Evolutionary conservation across 2,888 invertebrate species (phyloP), one percentile per base, ranked within the genome.

Genomic region (Coelopa pilipes): DNA sequence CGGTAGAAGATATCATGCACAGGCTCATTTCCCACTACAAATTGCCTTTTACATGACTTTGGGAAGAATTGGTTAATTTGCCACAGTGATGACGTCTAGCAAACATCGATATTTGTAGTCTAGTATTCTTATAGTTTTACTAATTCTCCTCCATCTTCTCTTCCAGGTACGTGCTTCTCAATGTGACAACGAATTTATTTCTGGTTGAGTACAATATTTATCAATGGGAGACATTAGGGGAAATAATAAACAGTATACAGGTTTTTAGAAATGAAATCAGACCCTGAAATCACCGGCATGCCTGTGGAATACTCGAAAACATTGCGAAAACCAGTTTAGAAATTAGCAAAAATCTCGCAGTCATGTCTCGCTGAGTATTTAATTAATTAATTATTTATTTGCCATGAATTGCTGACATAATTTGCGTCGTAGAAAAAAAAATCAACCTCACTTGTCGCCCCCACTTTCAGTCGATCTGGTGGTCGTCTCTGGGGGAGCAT

Each of bases 401-500:
- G 17, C 67, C 17, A 21, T 47, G 47, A 19, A 46, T 57, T 59
- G 15, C 19, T 60, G 70, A 47, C 70, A 47, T 49, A 50, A 50
- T 66, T 70, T 45, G 34, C 34, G 46, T 15, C 62, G 45, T 13
- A 19, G 21, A 59, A 11, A 59, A 11, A 59, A 59, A 13, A 62
- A 17, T 24, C 21, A n/a, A 34, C 21, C 7, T 13, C 9, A 45
- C 17, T 34, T 17, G 59, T 60, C 72, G 72, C 72, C 72, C 60
- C 59, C 72, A 49, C 72, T 47, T 9, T 67, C n/a, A 34, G 59
- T 12, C 59, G 49, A 47, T 67, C 59, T 66, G 24, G 47, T 59
- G n/a, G 15, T 57, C 4, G 13, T 19, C 15, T 59, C 13, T 17
- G 13, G 17, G 46, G 46, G 17, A 65, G 46, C 2, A 47, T 17